phyloP scores from a whole-genome alignment of 2,113 vertebrate genomes.

The Mellivora capensis region DNA sequence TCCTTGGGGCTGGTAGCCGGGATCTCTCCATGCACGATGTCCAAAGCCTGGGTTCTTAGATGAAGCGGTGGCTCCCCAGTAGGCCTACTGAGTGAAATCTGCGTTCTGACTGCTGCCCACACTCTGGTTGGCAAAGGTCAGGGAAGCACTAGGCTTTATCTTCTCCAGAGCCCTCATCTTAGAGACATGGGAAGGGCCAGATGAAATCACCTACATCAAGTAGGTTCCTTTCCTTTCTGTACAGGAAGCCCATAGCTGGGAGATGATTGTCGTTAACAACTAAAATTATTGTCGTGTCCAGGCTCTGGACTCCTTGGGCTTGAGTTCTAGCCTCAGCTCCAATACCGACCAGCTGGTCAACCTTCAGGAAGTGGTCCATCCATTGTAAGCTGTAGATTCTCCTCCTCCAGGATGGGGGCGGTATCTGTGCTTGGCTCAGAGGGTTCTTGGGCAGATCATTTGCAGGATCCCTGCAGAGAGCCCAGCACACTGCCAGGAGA shows the following conservation, averaged over 20 bases:
- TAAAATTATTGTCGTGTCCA: no score
- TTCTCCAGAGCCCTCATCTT: fast-evolving
- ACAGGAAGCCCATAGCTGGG: neutral
- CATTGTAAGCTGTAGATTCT: neutral
- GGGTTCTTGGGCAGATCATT: neutral
- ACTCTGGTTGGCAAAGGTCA: neutral
- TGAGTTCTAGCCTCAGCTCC: neutral
- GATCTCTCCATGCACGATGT: neutral
- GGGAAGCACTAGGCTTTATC: neutral
- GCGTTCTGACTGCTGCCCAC: neutral
- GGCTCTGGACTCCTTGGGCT: neutral
- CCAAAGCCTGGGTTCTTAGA: neutral
- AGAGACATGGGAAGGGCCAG: neutral
- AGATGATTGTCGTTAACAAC: neutral
- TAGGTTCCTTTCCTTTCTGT: neutral
- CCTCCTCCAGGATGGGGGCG: no score
- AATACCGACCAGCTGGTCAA: neutral
- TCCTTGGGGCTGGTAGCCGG: neutral
- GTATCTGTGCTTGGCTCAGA: fast-evolving
- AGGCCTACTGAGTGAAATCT: neutral
- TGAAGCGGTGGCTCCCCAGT: neutral
- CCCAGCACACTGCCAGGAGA: neutral
- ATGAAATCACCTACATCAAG: neutral
- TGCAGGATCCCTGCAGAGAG: neutral
- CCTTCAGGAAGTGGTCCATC: neutral